phyloP scores from a whole-genome alignment of 2,888 invertebrate species.

The Epinotia brunnichana region DNA sequence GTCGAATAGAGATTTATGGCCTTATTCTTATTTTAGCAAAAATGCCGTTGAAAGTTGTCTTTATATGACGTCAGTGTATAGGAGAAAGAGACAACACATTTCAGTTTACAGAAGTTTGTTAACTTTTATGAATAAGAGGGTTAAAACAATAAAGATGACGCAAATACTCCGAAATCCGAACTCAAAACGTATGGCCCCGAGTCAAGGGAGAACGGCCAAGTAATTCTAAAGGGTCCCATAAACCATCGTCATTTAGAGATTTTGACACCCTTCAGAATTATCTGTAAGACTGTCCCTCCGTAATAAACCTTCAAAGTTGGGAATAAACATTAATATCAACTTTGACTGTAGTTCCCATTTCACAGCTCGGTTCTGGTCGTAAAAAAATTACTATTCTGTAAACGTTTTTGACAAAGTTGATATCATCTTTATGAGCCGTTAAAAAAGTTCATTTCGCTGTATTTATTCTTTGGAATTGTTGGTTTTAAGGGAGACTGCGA shows the following conservation, averaged over 20 bases:
- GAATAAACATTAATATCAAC: conserved; percentile 36
- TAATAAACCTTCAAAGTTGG: conserved; percentile 21
- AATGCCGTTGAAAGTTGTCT: no score
- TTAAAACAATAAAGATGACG: not conserved
- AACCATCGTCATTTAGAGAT: conserved; percentile 1
- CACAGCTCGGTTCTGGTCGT: conserved; percentile 25
- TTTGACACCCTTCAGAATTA: conserved; percentile 7
- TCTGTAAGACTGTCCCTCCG: not conserved
- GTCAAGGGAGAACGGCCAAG: not conserved
- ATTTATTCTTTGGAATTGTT: conserved; percentile 16
- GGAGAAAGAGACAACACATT: no score
- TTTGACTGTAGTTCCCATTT: conserved; percentile 36
- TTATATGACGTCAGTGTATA: no score
- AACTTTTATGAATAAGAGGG: not conserved
- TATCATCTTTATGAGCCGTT: conserved; percentile 43
- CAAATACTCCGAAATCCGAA: not conserved
- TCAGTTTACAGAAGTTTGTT: no score
- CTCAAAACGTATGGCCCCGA: not conserved
- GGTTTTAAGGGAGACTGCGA: not conserved
- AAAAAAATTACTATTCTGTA: conserved; percentile 42
- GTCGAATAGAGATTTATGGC: no score
- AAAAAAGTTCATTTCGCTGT: conserved; percentile 40
- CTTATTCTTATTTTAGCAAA: no score
- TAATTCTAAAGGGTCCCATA: conserved; percentile 3
- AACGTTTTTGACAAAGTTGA: conserved; percentile 41